Evolutionary conservation across 2,797 vertebrate species (phyloP).

Genomic region (Parauchenoglanis punctatus): DNA sequence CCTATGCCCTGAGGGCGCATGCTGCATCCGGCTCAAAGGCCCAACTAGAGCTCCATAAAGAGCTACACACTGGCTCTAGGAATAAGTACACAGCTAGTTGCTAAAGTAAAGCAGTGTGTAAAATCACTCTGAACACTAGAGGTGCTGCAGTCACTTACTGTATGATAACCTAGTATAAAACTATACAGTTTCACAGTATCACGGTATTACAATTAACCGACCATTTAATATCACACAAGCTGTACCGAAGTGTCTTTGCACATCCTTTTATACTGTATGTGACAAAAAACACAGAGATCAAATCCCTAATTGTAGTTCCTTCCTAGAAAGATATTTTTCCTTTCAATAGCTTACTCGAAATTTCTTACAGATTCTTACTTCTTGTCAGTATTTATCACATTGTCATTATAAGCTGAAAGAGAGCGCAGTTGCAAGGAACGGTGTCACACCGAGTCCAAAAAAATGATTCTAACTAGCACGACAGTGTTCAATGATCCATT

Average conservation of each 20-base stretch:
- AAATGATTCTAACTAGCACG: neutral
- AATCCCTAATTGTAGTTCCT: neutral
- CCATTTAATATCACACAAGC: neutral
- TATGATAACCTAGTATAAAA: neutral
- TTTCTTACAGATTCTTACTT: neutral
- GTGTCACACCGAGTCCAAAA: neutral
- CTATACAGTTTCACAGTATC: neutral
- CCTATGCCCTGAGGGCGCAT: conserved; percentile 14
- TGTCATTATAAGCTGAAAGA: neutral
- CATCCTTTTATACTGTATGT: too few species aligned
- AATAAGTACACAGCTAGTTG: conserved; percentile 7
- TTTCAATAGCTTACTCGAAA: neutral
- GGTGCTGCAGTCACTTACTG: neutral
- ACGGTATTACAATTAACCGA: neutral
- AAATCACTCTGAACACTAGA: neutral
- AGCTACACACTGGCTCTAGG: neutral
- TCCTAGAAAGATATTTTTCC: neutral
- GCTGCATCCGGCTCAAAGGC: conserved; percentile 24
- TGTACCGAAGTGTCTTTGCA: neutral
- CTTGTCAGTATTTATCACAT: neutral
- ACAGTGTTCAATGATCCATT: neutral
- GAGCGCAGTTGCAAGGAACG: neutral
- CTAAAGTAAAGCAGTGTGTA: neutral
- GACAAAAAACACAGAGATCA: neutral
- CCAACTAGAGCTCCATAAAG: conserved; percentile 1